Conservation (phyloP, 2,113 vertebrate species). For the Gadus macrocephalus region DNA sequence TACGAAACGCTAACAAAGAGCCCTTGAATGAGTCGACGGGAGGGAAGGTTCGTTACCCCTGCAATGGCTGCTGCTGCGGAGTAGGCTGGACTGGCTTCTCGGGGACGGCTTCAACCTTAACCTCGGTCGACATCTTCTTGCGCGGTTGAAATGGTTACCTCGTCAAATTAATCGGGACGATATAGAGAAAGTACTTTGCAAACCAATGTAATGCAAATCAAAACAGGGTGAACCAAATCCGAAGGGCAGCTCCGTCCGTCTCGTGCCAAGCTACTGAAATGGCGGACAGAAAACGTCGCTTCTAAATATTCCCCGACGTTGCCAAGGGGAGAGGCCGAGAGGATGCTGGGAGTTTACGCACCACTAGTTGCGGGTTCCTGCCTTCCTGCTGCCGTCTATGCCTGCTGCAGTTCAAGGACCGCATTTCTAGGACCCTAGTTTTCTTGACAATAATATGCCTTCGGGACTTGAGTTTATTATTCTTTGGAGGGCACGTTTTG, state of each 20-base stretch:
- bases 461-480: too few species aligned
- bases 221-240: not conserved
- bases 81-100: slow-evolving; percentile 42
- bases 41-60: slow-evolving; percentile 46
- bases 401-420: too few species aligned
- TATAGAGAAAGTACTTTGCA: not conserved
- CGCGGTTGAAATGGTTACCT: not conserved
- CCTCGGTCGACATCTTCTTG: slow-evolving; percentile 66
- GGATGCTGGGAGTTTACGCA: not conserved
- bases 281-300: slow-evolving; percentile 34
- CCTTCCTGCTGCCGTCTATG: too few species aligned
- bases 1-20: slow-evolving; percentile 51
- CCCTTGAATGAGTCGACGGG: slow-evolving; percentile 20
- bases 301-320: not conserved
- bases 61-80: slow-evolving; percentile 12
- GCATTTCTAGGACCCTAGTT: too few species aligned
- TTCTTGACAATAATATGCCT: too few species aligned
- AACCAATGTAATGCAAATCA: not conserved
- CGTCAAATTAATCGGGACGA: not conserved
- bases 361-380: too few species aligned
- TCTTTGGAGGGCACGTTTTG: too few species aligned
- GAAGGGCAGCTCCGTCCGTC: not conserved
- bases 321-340: not conserved
- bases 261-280: slow-evolving; percentile 28
- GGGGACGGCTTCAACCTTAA: slow-evolving; percentile 34